Percentiles rank a stretch among this genome's conserved stretches.
Evolutionary conservation across 1,140 invertebrate genomes (phyloP).

Genomic region (Galendromus occidentalis): DNA sequence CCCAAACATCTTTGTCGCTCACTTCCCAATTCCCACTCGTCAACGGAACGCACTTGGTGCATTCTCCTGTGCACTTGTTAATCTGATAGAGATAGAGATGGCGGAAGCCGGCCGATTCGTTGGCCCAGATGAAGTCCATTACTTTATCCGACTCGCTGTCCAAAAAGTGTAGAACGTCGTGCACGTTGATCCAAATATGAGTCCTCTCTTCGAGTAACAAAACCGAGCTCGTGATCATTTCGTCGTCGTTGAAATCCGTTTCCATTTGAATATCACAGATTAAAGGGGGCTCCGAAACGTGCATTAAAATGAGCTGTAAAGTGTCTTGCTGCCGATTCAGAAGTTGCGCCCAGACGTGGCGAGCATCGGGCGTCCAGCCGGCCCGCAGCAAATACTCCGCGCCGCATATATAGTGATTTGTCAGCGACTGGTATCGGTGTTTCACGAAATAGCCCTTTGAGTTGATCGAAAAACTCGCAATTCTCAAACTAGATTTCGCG

Average conservation of each 20-base stretch:
- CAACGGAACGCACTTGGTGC: slow-evolving; percentile 19
- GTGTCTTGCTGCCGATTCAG: slow-evolving; percentile 63
- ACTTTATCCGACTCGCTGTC: slow-evolving; percentile 22
- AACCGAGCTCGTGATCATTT: slow-evolving; percentile 11
- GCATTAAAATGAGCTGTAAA: slow-evolving; percentile 39
- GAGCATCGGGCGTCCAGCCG: slow-evolving; percentile 73
- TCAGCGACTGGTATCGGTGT: not conserved
- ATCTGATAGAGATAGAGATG: slow-evolving; percentile 50
- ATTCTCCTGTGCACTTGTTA: slow-evolving; percentile 14
- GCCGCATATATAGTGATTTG: not conserved
- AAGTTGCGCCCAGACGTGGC: slow-evolving; percentile 69
- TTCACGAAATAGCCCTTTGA: not conserved
- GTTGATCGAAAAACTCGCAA: slow-evolving; percentile 57
- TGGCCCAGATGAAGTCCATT: slow-evolving; percentile 69
- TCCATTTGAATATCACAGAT: not conserved
- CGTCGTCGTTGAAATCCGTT: not conserved
- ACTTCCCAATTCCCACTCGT: slow-evolving; percentile 32
- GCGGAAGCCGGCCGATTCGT: slow-evolving; percentile 70
- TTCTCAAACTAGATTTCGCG: slow-evolving; percentile 64
- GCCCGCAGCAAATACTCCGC: slow-evolving; percentile 76
- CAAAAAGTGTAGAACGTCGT: slow-evolving; percentile 20
- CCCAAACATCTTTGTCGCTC: slow-evolving; percentile 26
- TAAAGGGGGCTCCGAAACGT: not conserved
- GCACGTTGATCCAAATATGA: slow-evolving; percentile 62
- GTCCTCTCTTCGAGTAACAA: slow-evolving; percentile 41